Evolutionary conservation across 2,888 invertebrate species (phyloP), one percentile per base, ranked within the genome.

Genomic region (Scaptomyza cyrtandrae): DNA sequence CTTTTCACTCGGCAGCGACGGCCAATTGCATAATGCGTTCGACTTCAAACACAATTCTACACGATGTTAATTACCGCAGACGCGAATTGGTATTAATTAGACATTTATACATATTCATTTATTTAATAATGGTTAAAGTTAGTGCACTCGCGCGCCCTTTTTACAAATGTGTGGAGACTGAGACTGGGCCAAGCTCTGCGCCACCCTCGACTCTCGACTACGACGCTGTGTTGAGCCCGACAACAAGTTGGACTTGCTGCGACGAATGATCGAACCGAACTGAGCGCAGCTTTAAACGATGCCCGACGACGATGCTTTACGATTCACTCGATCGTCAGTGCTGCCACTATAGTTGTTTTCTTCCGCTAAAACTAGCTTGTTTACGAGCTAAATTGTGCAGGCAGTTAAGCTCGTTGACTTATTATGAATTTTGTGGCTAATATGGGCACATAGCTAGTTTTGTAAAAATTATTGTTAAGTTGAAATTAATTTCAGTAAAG

Each of bases 71-170:
- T 48, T 53, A 50, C 44, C 41, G 31, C 39, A 16, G 27, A 44
- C 52, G 27, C 54, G n/a, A 39, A 56, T 52, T 52, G 24, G n/a
- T 39, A 39, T 9, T 11, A 52, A 37, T 41, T 16, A 41, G 41
- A 41, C 41, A 14, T 7, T 33, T 16, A 41, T 10, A 16, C 35
- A 37, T 24, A 11, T 5, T n/a, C 24, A 52, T n/a, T 24, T 24
- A 24, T 52, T 52, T 6, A 39, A 24, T 37, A 39, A 37, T 24
- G 24, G 41, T 50, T 52, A 56, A 45, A 62, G 53, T 57, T 79
- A 76, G 62, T 70, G 69, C 76, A 74, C 82, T 75, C 86, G 78
- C 82, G 76, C 78, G 79, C 87, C 81, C 82, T 81, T 81, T 65
- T 53, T 48, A 35, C 27, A 52, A 27, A 49, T 48, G 31, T 57